phyloP scores from a whole-genome alignment of 2,113 vertebrate species.

The Ploceus nigricollis region DNA sequence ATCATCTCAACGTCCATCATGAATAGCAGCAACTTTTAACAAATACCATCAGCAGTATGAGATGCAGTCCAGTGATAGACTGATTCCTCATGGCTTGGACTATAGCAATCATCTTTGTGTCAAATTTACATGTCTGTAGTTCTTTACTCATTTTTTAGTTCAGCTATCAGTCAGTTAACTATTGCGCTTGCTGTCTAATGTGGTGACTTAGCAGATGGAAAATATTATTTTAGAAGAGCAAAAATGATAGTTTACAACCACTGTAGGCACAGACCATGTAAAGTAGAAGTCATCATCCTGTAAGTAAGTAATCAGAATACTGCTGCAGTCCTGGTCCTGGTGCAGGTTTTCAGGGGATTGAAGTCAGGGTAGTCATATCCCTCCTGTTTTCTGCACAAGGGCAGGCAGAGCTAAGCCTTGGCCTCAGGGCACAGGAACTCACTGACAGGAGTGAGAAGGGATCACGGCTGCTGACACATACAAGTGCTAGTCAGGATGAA shows the following conservation, averaged over 20 bases:
- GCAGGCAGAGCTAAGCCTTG: slow-evolving; percentile 11
- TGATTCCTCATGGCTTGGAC: not conserved
- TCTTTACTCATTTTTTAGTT: not conserved
- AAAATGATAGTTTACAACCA: not conserved
- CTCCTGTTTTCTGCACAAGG: not conserved
- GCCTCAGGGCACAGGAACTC: not conserved
- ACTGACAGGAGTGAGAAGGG: not conserved
- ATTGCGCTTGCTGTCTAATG: not conserved
- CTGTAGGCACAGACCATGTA: not conserved
- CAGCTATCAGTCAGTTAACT: not conserved
- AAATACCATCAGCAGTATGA: not conserved
- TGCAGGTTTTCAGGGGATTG: not conserved
- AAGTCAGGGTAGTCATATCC: not conserved
- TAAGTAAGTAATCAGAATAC: not conserved
- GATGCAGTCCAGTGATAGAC: not conserved
- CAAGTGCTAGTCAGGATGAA: not conserved
- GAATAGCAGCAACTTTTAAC: not conserved
- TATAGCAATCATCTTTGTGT: not conserved
- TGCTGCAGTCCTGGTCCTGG: not conserved
- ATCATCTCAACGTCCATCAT: not conserved
- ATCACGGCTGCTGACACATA: not conserved
- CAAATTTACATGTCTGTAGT: not conserved
- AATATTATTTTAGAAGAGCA: not conserved
- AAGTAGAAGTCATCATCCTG: not conserved
- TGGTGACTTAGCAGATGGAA: not conserved